A percentile compares a stretch with the other conserved stretches of the same genome.
Evolutionary conservation across 2,797 vertebrate genomes (phyloP).

Genomic region (Loris lydekkerianus): DNA sequence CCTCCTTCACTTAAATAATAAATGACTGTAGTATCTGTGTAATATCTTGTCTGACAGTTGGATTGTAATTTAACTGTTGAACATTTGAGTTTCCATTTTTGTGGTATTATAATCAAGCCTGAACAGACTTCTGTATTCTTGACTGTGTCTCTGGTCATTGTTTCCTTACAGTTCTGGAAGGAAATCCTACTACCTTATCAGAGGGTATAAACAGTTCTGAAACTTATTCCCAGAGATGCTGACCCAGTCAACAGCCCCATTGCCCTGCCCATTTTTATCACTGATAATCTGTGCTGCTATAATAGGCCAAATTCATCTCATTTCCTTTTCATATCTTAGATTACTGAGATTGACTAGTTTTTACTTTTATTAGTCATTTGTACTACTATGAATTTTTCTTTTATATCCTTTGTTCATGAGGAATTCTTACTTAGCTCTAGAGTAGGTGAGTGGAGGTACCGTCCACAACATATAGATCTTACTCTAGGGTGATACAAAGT

Average conservation of each 20-base stretch:
- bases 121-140: constrained; percentile 7
- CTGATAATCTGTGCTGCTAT: not conserved
- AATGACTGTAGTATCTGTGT: constrained; percentile 30
- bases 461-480: not conserved
- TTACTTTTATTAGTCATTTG: constrained; percentile 56
- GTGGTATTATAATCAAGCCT: constrained; percentile 23
- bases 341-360: not conserved
- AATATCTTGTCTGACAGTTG: not conserved
- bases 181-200: not conserved
- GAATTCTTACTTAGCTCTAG: constrained; percentile 11
- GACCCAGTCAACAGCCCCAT: not conserved
- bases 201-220: not conserved
- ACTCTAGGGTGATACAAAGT: not conserved
- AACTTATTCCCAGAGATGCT: not conserved
- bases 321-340: constrained; percentile 47
- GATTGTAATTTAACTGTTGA: constrained; percentile 33
- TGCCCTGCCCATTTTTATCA: not conserved
- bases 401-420: constrained; percentile 27
- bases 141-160: constrained; percentile 14
- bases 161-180: constrained; percentile 16
- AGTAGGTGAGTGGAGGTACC: constrained; percentile 1
- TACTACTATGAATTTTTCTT: constrained; percentile 31
- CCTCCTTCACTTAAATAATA: constrained; percentile 20
- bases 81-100: constrained; percentile 37
- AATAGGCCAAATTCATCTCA: not conserved